A percentile compares a stretch with the other conserved stretches of the same genome.
Evolutionary conservation across 2,888 invertebrate species (phyloP).

Genomic region (Drosophila infuscata): DNA sequence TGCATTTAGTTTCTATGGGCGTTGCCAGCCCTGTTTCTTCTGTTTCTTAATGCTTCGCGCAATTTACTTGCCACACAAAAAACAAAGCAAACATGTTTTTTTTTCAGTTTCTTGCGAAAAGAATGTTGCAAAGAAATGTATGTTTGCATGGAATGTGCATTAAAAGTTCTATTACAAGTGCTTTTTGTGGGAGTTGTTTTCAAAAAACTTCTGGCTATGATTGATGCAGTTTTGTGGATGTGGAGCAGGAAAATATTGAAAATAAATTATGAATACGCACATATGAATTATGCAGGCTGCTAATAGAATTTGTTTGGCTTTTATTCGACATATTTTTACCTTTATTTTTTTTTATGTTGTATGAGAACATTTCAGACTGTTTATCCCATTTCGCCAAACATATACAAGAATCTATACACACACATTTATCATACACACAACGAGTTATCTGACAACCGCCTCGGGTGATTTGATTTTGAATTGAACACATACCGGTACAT

Average conservation of each 20-base stretch:
- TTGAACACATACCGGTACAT: constrained; percentile 35
- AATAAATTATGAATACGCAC: neutral
- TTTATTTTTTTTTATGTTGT: neutral
- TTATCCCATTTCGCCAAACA: constrained; percentile 3
- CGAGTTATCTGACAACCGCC: constrained; percentile 40
- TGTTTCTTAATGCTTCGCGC: neutral
- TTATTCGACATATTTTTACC: neutral
- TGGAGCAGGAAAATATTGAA: neutral
- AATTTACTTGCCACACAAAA: neutral
- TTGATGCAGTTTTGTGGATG: constrained; percentile 1
- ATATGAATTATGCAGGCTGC: neutral
- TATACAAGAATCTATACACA: constrained; percentile 4
- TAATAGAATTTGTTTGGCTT: neutral
- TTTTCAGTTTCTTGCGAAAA: neutral
- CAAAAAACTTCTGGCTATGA: neutral
- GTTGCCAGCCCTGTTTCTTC: constrained; percentile 17
- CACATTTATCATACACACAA: constrained; percentile 26
- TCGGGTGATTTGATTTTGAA: constrained; percentile 50
- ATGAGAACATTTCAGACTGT: neutral
- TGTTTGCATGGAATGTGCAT: neutral
- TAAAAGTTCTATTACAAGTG: constrained; percentile 1
- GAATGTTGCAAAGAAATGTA: neutral
- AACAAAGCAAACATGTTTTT: constrained; percentile 2
- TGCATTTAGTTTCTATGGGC: constrained; percentile 57
- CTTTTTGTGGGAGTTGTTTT: neutral